Evolutionary conservation across 2,797 vertebrate species (phyloP), one percentile per base, ranked within the genome.

Genomic region (Apodemus agrarius): DNA sequence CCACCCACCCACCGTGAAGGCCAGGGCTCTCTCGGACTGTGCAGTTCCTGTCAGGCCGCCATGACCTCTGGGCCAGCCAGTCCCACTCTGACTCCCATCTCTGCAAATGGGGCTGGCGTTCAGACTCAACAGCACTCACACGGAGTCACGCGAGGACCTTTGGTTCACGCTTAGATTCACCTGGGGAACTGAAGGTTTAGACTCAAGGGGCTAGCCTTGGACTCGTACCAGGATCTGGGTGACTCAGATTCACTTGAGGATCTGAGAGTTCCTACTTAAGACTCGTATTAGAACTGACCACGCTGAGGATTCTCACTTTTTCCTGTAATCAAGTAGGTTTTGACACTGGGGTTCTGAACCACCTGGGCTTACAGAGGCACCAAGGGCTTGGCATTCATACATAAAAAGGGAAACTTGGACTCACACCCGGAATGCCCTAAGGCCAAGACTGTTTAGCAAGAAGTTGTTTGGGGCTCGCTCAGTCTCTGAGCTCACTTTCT

Each of bases 401-500:
- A 63, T 63, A 40, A 63, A 78, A 43, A 72, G 43, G 29, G 43
- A 82, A 31, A 37, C 74, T 22, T 57, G 17, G 43, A 22, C 43
- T 72, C 43, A 87, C 34, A 90, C 11, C 75, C 31, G 61, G 34
- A 86, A 78, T 26, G 29, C 37, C 61, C 13, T 82, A 61, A n/a
- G 49, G 75, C 40, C 37, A 95, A 69, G 67, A 49, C 65, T 94
- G 40, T 72, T 19, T 92, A 80, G 29, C 49, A n/a, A 65, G 40
- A 82, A 95, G n/a, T 90, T 43, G 29, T 74, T 4, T 91, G 74
- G 84, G 85, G 59, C 88, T 82, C 82, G 46, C 78, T 85, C 4
- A n/a, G 21, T 67, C 67, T 69, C 54, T 40, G 63, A 43, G 49
- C 31, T 79, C 26, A 54, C 46, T 65, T 85, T 69, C 17, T 29